Base-by-base conservation (phyloP, 2,797 vertebrate species). In the Anguilla megastoma region DNA sequence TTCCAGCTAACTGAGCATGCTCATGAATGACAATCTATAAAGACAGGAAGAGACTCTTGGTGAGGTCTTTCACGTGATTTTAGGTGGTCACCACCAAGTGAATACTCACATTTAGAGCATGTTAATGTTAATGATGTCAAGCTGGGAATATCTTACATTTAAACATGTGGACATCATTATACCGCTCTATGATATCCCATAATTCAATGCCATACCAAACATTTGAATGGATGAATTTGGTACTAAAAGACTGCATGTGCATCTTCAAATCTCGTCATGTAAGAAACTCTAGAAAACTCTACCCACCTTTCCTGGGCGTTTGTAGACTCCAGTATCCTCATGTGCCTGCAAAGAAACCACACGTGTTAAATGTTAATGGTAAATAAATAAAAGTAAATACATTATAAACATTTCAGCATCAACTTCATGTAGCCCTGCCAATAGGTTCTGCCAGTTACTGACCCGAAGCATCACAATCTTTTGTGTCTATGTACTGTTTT, bases 241-340 rank as follows among this genome's bases (percentile, higher is more conserved):
- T 14, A 41, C 18, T 21, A 36, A 41, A 12, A 45, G 74, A 45
- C 16, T 76, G 71, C n/a, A 27, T 30, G 27, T 16, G 71, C 30
- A 36, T 76, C 71, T 30, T 76, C 71, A 36, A 41, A 7, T 27
- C 8, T 12, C 69, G 2, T 33, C 2, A 4, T 4, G 6, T 45
- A 45, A 79, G 33, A 79, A 45, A 41, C 0, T n/a, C 12, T 33
- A 89, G 89, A 86, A 89, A 91, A 86, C 12, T 87, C 86, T 88
- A 90, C 89, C 86, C 95, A 98, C 98, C 97, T 99, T 99, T 93
- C 98, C 98, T 90, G 98, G 98, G 85, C 98, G 96, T 88, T 96
- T 97, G 92, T 99, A 98, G 92, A 97, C 93, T 93, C 92, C 93
- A 21, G 90, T 95, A 87, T 84, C 79, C 14, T 85, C 71, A 87